phyloP scores from a whole-genome alignment of 2,113 vertebrate genomes.

The Ploceus nigricollis region DNA sequence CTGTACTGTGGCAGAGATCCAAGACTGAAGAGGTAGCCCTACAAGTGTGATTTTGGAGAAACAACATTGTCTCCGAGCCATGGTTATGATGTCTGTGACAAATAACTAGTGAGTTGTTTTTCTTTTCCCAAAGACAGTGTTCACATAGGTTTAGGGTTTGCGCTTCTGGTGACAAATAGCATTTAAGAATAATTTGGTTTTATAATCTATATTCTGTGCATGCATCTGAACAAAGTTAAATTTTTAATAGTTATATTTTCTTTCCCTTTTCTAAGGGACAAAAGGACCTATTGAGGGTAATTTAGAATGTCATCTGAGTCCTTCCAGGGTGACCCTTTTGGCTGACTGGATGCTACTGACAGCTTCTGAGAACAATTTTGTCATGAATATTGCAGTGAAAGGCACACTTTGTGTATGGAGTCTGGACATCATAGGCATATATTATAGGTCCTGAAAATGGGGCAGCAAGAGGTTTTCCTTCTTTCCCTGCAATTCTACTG shows the following conservation, averaged over 20 bases:
- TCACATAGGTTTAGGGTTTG: background rate
- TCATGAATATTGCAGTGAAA: background rate
- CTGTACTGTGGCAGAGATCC: background rate
- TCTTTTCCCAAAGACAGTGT: background rate
- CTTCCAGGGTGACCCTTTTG: background rate
- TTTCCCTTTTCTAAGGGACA: background rate
- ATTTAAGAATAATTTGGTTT: background rate
- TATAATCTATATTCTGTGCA: background rate
- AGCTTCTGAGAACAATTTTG: background rate
- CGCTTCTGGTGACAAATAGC: background rate
- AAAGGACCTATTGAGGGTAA: background rate
- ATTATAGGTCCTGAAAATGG: background rate
- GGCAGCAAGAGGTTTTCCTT: background rate
- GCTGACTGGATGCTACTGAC: background rate
- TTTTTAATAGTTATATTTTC: background rate
- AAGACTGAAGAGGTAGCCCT: background rate
- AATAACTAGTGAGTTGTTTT: background rate
- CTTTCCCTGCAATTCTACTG: background rate
- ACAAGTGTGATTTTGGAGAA: background rate
- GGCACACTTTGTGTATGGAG: fast-evolving
- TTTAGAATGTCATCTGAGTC: background rate
- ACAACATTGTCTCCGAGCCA: background rate
- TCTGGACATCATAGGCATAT: background rate
- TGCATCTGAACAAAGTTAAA: background rate
- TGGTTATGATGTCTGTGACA: background rate